Percentiles rank a stretch among this genome's conserved stretches.
These are phyloP conservation scores for Dexiosoma caninum DNA, from an alignment of 2,888 invertebrate genomes.

Conservation along the genomic window DNA sequence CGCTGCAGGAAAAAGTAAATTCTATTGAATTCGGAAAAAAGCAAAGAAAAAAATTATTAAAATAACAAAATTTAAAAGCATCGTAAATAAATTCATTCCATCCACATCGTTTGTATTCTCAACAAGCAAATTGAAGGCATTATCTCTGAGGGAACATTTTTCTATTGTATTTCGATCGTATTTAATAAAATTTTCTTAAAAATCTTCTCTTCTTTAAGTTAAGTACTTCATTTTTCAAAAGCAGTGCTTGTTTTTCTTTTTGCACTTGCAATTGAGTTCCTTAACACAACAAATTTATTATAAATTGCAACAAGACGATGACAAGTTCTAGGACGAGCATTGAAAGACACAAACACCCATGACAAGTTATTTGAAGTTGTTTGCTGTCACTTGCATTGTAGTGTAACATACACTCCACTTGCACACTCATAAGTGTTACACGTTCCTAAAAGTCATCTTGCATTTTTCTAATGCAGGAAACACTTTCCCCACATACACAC, in stretches of 20 bases:
- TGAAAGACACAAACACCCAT: neutral
- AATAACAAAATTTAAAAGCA: neutral
- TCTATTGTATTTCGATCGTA: neutral
- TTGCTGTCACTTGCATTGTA: constrained; percentile 36
- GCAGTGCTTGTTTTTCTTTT: neutral
- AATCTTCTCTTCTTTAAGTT: neutral
- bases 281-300: constrained; percentile 34
- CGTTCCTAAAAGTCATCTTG: constrained; percentile 11
- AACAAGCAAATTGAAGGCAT: neutral
- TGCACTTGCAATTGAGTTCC: neutral
- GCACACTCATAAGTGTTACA: neutral
- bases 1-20: neutral
- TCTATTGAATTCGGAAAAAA: neutral
- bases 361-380: constrained; percentile 31
- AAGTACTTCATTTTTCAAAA: neutral
- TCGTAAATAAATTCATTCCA: neutral
- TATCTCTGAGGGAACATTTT: neutral
- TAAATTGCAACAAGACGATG: constrained; percentile 43
- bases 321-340: constrained; percentile 17
- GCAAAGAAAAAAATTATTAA: neutral
- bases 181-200: neutral
- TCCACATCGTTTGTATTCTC: neutral
- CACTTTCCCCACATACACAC: neutral
- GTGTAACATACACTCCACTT: neutral
- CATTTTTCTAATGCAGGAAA: neutral